Evolutionary conservation across 2,888 invertebrate species (phyloP).

Genomic region (Cosmia pyralina): DNA sequence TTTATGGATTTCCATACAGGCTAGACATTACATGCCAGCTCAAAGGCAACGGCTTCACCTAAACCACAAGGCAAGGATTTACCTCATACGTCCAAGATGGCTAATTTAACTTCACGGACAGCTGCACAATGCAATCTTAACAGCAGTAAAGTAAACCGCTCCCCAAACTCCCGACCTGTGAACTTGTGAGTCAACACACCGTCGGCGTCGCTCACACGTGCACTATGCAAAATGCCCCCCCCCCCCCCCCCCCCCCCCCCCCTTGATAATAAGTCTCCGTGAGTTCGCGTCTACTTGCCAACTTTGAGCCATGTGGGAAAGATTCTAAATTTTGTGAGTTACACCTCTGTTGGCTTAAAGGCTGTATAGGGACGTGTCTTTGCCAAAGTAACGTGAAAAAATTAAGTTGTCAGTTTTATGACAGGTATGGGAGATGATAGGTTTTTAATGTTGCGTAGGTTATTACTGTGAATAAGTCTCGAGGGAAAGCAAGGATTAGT

Average conservation of each 20-base stretch:
- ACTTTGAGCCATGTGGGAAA: constrained; percentile 50
- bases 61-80: not conserved
- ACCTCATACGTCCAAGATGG: constrained; percentile 26
- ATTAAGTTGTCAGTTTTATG: constrained; percentile 31
- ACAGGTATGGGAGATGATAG: constrained; percentile 17
- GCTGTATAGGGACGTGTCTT: constrained; percentile 42
- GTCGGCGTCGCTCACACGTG: constrained; percentile 40
- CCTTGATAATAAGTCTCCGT: constrained; percentile 49
- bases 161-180: constrained; percentile 40
- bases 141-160: constrained; percentile 54
- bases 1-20: not conserved
- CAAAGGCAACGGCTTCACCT: not conserved
- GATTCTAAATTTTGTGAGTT: constrained; percentile 54
- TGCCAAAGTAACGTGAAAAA: constrained; percentile 28
- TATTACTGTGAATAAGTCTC: not conserved
- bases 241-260: constrained; percentile 13
- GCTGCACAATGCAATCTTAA: constrained; percentile 46
- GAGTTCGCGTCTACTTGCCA: constrained; percentile 53
- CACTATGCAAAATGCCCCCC: constrained; percentile 61
- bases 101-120: constrained; percentile 40
- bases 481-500: not conserved
- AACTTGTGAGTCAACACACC: constrained; percentile 49
- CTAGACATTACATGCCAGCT: not conserved
- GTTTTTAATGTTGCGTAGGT: constrained; percentile 21
- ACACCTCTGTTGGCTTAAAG: constrained; percentile 37